A percentile compares a stretch with the other conserved stretches of the same genome.
Conservation (phyloP, 1,140 invertebrate genomes). For the Hetaerina americana region DNA sequence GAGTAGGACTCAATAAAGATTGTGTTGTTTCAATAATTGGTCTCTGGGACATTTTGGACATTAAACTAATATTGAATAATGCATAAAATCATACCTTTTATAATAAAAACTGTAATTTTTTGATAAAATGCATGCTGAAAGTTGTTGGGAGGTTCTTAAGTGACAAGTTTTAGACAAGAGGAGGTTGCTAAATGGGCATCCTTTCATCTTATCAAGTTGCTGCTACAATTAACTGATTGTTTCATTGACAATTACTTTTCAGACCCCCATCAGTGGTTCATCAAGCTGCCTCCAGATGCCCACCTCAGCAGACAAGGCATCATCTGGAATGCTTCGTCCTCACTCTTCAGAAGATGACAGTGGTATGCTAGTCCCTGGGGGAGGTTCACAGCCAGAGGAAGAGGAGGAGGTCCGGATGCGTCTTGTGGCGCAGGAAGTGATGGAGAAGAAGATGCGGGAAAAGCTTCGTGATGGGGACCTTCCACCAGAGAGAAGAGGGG, state of each 20-base stretch:
- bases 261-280: slow-evolving; percentile 2
- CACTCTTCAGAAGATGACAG: not conserved
- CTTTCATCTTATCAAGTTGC: too few species aligned
- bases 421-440: slow-evolving; percentile 25
- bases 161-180: too few species aligned
- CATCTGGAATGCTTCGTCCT: not conserved
- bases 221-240: not conserved
- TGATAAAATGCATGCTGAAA: too few species aligned
- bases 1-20: too few species aligned
- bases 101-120: too few species aligned
- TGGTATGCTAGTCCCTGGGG: not conserved
- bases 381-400: slow-evolving; percentile 11
- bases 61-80: too few species aligned
- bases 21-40: too few species aligned
- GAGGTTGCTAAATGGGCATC: too few species aligned
- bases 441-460: slow-evolving; percentile 26
- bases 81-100: too few species aligned
- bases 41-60: too few species aligned
- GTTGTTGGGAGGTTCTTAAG: too few species aligned
- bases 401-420: slow-evolving; percentile 25
- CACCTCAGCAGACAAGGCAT: not conserved
- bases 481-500: not conserved
- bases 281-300: slow-evolving; percentile 9
- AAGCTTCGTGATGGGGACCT: slow-evolving; percentile 14
- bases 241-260: not conserved